These are phyloP conservation scores for Cryptocephalus moraei DNA, from an alignment of 2,888 invertebrate genomes.

Conservation along the genomic window DNA sequence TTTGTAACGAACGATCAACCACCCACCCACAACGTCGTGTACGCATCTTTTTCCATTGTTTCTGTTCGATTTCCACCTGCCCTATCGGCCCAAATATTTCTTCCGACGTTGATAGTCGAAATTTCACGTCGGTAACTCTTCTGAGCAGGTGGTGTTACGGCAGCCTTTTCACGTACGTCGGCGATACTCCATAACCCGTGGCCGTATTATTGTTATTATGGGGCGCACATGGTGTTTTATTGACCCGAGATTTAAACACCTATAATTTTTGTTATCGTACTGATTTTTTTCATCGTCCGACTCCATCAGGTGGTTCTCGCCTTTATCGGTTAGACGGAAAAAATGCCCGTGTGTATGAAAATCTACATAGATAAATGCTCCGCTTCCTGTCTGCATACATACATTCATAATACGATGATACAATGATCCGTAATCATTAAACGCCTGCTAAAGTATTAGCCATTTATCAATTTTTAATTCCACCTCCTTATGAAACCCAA, in stretches of 20 bases:
- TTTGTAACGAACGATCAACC: conserved; percentile 14
- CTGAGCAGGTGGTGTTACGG: conserved; percentile 13
- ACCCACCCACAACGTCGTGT: conserved; percentile 16
- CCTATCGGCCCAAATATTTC: conserved; percentile 15
- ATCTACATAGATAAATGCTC: not conserved
- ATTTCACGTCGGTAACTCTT: conserved; percentile 4
- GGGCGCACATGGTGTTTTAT: conserved; percentile 13
- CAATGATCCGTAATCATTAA: no score
- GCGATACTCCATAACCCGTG: not conserved
- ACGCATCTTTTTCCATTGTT: conserved; percentile 17
- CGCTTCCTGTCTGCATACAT: no score
- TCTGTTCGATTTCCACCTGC: conserved; percentile 17
- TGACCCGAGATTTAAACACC: conserved; percentile 16
- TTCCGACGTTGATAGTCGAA: conserved; percentile 1
- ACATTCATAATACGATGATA: no score
- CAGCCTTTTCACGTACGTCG: no score
- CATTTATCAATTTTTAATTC: no score
- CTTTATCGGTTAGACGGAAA: not conserved
- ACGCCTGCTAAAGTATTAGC: no score
- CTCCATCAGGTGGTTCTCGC: conserved; percentile 11
- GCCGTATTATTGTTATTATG: conserved; percentile 10
- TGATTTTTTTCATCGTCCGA: conserved; percentile 25
- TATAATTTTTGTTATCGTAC: conserved; percentile 15
- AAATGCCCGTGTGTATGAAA: not conserved
- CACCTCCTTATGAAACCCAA: no score